Conservation (phyloP, 2,113 vertebrate species). For the Crocuta crocuta region DNA sequence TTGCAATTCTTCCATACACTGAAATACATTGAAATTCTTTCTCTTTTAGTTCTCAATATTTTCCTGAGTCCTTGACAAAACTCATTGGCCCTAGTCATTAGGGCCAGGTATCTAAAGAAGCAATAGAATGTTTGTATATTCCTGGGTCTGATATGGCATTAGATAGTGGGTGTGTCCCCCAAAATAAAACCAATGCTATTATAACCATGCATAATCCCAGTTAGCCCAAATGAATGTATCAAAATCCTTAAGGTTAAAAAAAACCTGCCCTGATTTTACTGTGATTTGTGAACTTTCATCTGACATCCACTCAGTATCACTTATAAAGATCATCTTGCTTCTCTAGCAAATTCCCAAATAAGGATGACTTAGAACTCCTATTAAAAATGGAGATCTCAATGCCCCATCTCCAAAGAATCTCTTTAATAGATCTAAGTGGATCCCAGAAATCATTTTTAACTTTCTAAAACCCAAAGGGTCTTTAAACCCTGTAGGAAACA, state of each 20-base stretch:
- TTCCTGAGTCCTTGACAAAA: background rate
- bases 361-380: background rate
- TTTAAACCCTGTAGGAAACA: background rate
- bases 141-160: background rate
- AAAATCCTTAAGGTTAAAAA: background rate
- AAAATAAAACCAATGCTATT: background rate
- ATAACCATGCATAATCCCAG: background rate
- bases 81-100: background rate
- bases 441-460: constrained; percentile 11
- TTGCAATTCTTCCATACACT: background rate
- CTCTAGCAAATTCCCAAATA: background rate
- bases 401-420: background rate
- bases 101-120: background rate
- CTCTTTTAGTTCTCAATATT: constrained; percentile 38
- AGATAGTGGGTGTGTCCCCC: background rate
- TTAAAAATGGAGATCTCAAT: background rate
- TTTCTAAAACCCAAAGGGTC: background rate
- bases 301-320: background rate
- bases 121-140: background rate
- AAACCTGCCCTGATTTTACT: background rate
- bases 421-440: background rate
- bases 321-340: constrained; percentile 29
- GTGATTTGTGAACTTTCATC: background rate
- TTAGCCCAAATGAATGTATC: background rate
- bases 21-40: background rate